Conservation (phyloP, 2,113 vertebrate species). For the Oryzias celebensis region DNA sequence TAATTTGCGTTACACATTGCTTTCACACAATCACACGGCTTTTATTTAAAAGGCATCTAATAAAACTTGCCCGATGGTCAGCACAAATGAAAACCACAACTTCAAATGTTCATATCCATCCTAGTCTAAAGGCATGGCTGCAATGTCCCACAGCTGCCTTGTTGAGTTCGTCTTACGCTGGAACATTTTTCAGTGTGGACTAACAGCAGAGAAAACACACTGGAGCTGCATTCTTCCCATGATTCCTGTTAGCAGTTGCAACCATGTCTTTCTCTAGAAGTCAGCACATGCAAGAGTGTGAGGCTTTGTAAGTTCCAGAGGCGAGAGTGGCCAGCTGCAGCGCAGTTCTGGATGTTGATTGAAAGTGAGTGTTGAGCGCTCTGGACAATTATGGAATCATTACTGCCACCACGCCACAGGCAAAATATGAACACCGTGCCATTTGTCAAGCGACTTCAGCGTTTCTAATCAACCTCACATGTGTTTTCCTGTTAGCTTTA, state of each 20-base stretch:
- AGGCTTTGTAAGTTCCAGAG: slow-evolving; percentile 43
- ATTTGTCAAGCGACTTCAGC: slow-evolving; percentile 70
- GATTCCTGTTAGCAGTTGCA: slow-evolving; percentile 40
- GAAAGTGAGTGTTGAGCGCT: slow-evolving; percentile 70
- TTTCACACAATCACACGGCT: too few relatives aligned
- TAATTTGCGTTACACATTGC: too few relatives aligned
- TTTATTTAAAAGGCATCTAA: too few relatives aligned
- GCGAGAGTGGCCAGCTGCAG: slow-evolving; percentile 62
- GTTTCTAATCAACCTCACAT: slow-evolving; percentile 70
- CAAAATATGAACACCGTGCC: slow-evolving; percentile 70
- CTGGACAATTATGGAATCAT: slow-evolving; percentile 77
- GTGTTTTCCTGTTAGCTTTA: slow-evolving; percentile 46
- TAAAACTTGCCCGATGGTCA: background rate
- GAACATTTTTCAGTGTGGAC: slow-evolving; percentile 49
- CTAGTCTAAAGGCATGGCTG: slow-evolving; percentile 31
- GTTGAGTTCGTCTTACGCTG: slow-evolving; percentile 36
- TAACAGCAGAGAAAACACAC: slow-evolving; percentile 44
- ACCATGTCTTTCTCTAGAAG: slow-evolving; percentile 26
- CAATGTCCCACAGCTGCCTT: slow-evolving; percentile 48
- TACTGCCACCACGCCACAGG: slow-evolving; percentile 65
- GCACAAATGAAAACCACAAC: slow-evolving; percentile 19
- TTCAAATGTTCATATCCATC: slow-evolving; percentile 26
- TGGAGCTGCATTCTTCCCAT: slow-evolving; percentile 44
- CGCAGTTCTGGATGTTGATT: slow-evolving; percentile 68
- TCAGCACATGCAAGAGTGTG: slow-evolving; percentile 13